Evolutionary conservation across 2,113 vertebrate species (phyloP), one percentile per base, ranked within the genome.

Genomic region (Rutilus rutilus): DNA sequence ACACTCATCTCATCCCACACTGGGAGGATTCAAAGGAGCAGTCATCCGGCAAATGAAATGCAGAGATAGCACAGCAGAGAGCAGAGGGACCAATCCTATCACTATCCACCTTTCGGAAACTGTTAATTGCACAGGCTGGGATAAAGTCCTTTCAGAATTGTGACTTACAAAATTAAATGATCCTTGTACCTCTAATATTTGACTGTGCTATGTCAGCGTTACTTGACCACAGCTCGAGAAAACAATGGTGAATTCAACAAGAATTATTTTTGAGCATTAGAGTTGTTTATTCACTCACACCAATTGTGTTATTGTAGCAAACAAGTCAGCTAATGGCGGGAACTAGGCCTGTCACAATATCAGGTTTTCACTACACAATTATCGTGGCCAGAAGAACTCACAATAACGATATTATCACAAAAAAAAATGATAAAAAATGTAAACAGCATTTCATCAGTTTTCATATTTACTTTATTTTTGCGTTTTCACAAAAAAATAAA

Each of bases 21-120:
- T 36, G 78, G 25, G 82, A 88, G 82, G 73, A 85, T 88, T 84
- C 73, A 78, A 78, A 82, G 85, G 73, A 82, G 85, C 89, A 88
- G 85, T 83, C 89, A 88, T 78, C 82, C 89, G 85, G 87, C 78
- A 90, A 90, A 90, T 88, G 82, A 86, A 90, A 85, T 80, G 83
- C 83, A 85, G 64, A 76, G 33, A 82, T 69, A 15, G 83, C 78
- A 78, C 54, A 62, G 69, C 59, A 59, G 60, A 67, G 80, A 60
- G 77, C 78, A 47, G n/a, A n/a, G 42, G 45, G 42, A 30, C 52
- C 74, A 42, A 6, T 76, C 36, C 65, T n/a, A n/a, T n/a, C 39
- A 60, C 65, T 57, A 42, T 25, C 23, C 64, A 47, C 67, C 65
- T 62, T 86, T 60, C 57, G 30, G 81, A 79, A 83, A n/a, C 25